A percentile compares a stretch with the other conserved stretches of the same genome.
Evolutionary conservation across 2,888 invertebrate genomes (phyloP).

Genomic region (Rotaria macrura): DNA sequence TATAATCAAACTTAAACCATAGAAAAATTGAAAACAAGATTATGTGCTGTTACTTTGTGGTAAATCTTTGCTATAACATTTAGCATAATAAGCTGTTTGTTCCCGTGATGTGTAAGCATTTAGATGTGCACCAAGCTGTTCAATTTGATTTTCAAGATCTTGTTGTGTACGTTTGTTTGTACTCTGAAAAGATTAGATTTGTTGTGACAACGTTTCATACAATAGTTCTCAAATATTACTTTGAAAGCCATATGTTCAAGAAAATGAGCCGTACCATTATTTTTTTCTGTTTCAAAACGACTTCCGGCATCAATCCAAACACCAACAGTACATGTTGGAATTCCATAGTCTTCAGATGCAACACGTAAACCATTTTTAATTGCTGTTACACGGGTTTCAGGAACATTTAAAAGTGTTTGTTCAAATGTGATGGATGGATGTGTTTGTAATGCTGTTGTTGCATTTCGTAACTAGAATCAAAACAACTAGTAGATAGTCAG

Average conservation of each 20-base stretch:
- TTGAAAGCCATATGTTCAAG: conserved; percentile 99
- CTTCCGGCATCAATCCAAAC: conserved; percentile 99
- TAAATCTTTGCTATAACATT: conserved; percentile 84
- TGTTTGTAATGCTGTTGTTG: conserved; percentile 1
- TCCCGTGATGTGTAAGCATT: conserved; percentile 98
- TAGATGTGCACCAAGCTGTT: conserved; percentile 95
- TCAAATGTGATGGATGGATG: conserved; percentile 25
- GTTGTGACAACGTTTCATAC: too few species aligned
- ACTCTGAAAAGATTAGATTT: too few species aligned
- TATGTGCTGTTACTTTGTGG: conserved; percentile 54
- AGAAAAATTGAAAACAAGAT: not conserved
- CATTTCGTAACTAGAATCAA: not conserved
- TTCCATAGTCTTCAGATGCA: conserved; percentile 88
- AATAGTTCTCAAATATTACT: conserved; percentile 46
- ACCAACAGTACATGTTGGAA: conserved; percentile 75
- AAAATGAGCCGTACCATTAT: conserved; percentile 97
- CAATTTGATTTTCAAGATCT: conserved; percentile 87
- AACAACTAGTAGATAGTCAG: not conserved
- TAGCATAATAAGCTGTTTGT: conserved; percentile 97
- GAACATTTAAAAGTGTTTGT: conserved; percentile 22
- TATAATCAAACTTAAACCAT: not conserved
- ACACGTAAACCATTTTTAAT: conserved; percentile 76
- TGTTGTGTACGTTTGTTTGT: conserved; percentile 84
- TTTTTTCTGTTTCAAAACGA: conserved; percentile 77
- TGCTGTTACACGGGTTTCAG: conserved; percentile 65